These are phyloP conservation scores for Ricordea florida DNA, from an alignment of 92 coral and sea anemone genomes.

Conservation along the genomic window DNA sequence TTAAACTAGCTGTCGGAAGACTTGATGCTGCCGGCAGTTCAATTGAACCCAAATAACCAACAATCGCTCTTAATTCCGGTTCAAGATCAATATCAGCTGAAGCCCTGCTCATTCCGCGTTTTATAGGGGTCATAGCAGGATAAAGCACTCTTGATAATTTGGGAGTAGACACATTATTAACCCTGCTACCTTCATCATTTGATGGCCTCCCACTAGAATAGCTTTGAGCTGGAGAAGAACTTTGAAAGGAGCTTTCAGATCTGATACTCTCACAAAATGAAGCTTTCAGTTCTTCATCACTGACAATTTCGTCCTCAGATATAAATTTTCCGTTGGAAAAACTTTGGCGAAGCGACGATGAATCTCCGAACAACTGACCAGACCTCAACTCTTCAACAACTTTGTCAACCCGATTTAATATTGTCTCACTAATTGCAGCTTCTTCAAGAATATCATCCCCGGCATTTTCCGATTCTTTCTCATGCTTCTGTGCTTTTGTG, in stretches of 20 bases:
- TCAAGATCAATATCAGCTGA: slow-evolving; percentile 24
- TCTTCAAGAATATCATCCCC: slow-evolving; percentile 46
- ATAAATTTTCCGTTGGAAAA: slow-evolving; percentile 62
- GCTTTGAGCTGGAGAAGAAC: slow-evolving; percentile 57
- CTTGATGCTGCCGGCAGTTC: slow-evolving; percentile 83
- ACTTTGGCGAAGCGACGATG: slow-evolving; percentile 42
- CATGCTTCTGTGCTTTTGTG: background rate
- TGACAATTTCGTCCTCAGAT: slow-evolving; percentile 78
- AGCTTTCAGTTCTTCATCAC: slow-evolving; percentile 93
- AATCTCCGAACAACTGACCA: slow-evolving; percentile 66
- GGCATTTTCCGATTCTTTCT: slow-evolving; percentile 10
- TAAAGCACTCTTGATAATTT: slow-evolving; percentile 46
- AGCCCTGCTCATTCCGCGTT: slow-evolving; percentile 12
- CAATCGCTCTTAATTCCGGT: slow-evolving; percentile 67
- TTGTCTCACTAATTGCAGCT: slow-evolving; percentile 50
- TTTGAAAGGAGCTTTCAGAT: slow-evolving; percentile 62
- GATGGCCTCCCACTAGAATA: slow-evolving; percentile 47
- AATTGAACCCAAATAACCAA: slow-evolving; percentile 96
- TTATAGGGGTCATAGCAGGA: slow-evolving; percentile 55
- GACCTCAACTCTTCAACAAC: slow-evolving; percentile 92
- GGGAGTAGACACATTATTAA: slow-evolving; percentile 30
- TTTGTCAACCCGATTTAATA: slow-evolving; percentile 86
- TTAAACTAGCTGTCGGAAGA: slow-evolving; percentile 69
- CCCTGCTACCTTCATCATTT: slow-evolving; percentile 59
- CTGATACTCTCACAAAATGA: slow-evolving; percentile 74